phyloP scores from a whole-genome alignment of 2,113 vertebrate genomes.

The Ciconia maguari region DNA sequence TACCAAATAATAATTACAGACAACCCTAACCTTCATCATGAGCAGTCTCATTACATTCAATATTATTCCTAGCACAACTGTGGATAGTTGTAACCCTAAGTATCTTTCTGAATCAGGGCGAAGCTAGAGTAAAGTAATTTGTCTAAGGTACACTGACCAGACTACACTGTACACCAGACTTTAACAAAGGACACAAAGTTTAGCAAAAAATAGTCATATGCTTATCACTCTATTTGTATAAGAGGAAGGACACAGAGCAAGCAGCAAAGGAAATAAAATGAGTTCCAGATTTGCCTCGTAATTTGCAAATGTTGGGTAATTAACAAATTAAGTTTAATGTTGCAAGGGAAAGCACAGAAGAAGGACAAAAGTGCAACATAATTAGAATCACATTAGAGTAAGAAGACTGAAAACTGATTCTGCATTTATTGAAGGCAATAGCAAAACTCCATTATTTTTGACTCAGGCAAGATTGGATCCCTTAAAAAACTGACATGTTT shows the following conservation, averaged over 20 bases:
- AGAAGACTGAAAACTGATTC: constrained; percentile 23
- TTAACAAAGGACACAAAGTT: not conserved
- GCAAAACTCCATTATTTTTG: constrained; percentile 24
- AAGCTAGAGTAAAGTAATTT: not conserved
- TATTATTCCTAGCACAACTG: not conserved
- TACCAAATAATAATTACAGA: not conserved
- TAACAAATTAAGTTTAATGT: constrained; percentile 57
- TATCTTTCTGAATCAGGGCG: not conserved
- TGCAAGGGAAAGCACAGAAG: constrained; percentile 47
- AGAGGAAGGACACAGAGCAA: constrained; percentile 10
- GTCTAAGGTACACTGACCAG: not conserved
- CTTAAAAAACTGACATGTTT: not conserved
- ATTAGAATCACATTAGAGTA: constrained; percentile 34
- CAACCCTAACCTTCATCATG: not conserved
- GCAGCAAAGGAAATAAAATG: constrained; percentile 17
- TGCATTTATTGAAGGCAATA: constrained; percentile 3
- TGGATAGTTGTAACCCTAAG: not conserved
- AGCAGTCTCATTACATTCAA: not conserved
- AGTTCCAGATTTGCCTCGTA: not conserved
- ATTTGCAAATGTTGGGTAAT: constrained; percentile 48
- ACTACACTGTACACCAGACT: not conserved
- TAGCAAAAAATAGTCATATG: not conserved
- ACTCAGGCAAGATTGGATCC: not conserved
- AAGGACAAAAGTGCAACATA: constrained; percentile 34
- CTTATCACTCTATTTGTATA: not conserved